Conservation (phyloP, 2,797 vertebrate species). For the Melanotaenia maccullochi region DNA sequence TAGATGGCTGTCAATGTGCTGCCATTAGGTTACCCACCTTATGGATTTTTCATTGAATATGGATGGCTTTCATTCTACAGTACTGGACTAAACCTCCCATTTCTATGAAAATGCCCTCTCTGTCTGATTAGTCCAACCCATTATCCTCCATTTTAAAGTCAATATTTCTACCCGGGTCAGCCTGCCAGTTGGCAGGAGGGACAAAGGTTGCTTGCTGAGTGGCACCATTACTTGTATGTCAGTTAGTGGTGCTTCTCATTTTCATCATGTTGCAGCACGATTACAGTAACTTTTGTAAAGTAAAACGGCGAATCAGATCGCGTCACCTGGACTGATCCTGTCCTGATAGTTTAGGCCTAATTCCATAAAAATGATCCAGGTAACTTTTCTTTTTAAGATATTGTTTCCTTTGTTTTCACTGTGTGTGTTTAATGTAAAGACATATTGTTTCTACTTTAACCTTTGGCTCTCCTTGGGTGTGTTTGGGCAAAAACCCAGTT, state of each 20-base stretch:
- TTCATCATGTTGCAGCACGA: neutral
- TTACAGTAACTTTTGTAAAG: neutral
- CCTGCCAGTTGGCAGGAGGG: slow-evolving; percentile 18
- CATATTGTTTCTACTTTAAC: too few species aligned
- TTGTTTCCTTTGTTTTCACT: too few species aligned
- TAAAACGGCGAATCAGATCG: neutral
- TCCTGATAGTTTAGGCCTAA: neutral
- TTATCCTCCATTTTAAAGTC: slow-evolving; percentile 69
- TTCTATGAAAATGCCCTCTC: slow-evolving; percentile 28
- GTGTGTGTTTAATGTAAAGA: too few species aligned
- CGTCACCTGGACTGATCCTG: neutral
- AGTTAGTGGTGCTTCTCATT: neutral
- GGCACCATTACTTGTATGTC: neutral
- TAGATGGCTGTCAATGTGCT: slow-evolving; percentile 34
- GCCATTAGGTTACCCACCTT: slow-evolving; percentile 55
- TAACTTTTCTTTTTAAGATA: too few species aligned
- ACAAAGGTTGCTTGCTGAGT: neutral
- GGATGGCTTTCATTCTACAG: slow-evolving; percentile 59
- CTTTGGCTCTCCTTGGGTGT: too few species aligned
- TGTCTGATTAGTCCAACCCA: slow-evolving; percentile 68
- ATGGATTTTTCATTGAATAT: slow-evolving; percentile 66
- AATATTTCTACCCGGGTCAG: slow-evolving; percentile 54
- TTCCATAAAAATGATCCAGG: too few species aligned
- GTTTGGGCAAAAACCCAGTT: too few species aligned
- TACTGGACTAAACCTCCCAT: slow-evolving; percentile 28